Evolutionary conservation across 1,140 invertebrate species (phyloP).

Genomic region (Coptotermes formosanus): DNA sequence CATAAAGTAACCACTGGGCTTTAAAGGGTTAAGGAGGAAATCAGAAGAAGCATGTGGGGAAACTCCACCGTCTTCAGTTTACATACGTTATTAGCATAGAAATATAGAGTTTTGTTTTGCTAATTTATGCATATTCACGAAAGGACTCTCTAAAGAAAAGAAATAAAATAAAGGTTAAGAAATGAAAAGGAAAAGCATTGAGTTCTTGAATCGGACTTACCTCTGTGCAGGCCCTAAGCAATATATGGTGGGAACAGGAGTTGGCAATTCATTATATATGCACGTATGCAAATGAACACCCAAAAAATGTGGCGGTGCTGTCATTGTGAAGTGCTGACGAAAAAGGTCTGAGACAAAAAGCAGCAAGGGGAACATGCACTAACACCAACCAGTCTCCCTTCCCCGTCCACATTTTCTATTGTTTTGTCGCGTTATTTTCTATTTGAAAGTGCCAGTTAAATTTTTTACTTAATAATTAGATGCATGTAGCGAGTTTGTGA

Average conservation of each 20-base stretch:
- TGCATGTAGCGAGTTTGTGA: constrained; percentile 13
- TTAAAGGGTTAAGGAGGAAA: no score
- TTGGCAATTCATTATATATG: constrained; percentile 1
- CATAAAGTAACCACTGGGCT: no score
- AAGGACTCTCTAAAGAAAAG: background rate
- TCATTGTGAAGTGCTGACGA: background rate
- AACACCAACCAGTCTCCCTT: background rate
- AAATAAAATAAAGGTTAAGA: constrained; percentile 17
- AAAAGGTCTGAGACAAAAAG: background rate
- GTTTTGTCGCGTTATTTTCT: background rate
- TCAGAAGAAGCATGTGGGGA: background rate
- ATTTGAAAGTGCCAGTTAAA: constrained; percentile 5
- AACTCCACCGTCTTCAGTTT: background rate
- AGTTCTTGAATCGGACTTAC: background rate
- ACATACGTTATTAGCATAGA: background rate
- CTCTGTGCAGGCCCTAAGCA: background rate
- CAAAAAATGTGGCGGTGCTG: background rate
- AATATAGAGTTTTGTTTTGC: background rate
- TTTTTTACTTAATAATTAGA: constrained; percentile 18
- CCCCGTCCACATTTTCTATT: background rate
- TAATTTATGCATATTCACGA: constrained; percentile 9
- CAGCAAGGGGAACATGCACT: background rate
- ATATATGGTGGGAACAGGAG: background rate
- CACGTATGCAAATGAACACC: constrained; percentile 3
- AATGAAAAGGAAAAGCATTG: background rate